These are phyloP conservation scores for Arbacia lixula DNA, from an alignment of 53 echinoderm and acorn worm genomes.

Conservation along the genomic window DNA sequence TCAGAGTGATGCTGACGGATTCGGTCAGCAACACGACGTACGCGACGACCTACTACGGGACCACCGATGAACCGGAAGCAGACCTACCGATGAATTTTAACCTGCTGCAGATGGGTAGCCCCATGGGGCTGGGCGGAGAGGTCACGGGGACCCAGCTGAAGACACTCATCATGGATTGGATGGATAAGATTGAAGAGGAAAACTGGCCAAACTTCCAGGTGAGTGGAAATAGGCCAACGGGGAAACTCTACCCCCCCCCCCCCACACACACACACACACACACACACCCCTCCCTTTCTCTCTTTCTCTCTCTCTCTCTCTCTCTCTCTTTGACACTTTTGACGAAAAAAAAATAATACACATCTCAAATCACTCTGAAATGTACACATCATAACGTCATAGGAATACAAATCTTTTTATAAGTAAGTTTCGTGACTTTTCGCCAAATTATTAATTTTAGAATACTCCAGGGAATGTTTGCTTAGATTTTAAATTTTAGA, in stretches of 20 bases:
- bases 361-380: too few species aligned
- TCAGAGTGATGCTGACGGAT: conserved; percentile 81
- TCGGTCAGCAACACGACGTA: conserved; percentile 71
- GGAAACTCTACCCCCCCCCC: neutral
- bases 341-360: too few species aligned
- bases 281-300: neutral
- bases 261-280: neutral
- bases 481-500: too few species aligned
- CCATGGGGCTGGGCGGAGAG: conserved; percentile 44
- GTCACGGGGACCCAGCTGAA: conserved; percentile 73
- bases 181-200: conserved; percentile 62
- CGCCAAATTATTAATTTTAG: too few species aligned
- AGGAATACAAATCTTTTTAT: too few species aligned
- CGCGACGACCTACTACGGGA: conserved; percentile 63
- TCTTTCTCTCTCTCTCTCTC: neutral
- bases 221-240: too few species aligned
- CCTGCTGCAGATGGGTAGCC: conserved; percentile 70
- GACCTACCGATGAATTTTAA: conserved; percentile 86
- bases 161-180: conserved; percentile 65
- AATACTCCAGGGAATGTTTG: too few species aligned
- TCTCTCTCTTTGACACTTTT: too few species aligned
- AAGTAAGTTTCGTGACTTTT: too few species aligned
- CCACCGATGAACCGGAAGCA: conserved; percentile 64
- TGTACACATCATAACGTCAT: too few species aligned
- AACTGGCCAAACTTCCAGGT: conserved; percentile 91